Evolutionary conservation across 2,797 vertebrate genomes (phyloP).

Genomic region (Meda fulgida): DNA sequence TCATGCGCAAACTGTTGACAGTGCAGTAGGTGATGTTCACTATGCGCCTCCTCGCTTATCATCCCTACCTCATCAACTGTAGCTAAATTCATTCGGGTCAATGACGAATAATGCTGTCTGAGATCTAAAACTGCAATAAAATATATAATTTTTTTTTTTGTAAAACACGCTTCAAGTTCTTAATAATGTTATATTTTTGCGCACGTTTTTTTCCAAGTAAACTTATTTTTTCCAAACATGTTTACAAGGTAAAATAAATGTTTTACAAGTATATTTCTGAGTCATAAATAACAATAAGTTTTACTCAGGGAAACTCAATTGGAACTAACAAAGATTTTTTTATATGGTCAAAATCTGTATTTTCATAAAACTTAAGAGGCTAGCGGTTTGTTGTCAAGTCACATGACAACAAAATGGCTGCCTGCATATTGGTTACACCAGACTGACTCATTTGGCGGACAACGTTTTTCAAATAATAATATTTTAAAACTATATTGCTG

Average conservation of each 20-base stretch:
- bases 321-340: not conserved
- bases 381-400: slow-evolving; percentile 8
- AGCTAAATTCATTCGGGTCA: not conserved
- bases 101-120: not conserved
- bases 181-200: not conserved
- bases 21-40: slow-evolving; percentile 34
- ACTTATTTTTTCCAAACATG: not conserved
- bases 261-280: not conserved
- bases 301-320: not conserved
- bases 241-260: not conserved
- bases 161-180: not conserved
- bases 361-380: not conserved
- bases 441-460: not conserved
- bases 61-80: not conserved
- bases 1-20: slow-evolving; percentile 49
- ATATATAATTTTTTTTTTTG: no score
- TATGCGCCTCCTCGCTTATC: not conserved
- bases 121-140: not conserved
- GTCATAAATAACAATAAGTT: not conserved
- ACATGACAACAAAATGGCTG: slow-evolving; percentile 30
- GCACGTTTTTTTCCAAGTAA: not conserved
- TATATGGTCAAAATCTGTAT: not conserved
- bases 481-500: not conserved
- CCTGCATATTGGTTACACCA: not conserved
- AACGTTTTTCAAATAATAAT: not conserved